Evolutionary conservation across 2,888 invertebrate species (phyloP).

Genomic region (Helobdella robusta): DNA sequence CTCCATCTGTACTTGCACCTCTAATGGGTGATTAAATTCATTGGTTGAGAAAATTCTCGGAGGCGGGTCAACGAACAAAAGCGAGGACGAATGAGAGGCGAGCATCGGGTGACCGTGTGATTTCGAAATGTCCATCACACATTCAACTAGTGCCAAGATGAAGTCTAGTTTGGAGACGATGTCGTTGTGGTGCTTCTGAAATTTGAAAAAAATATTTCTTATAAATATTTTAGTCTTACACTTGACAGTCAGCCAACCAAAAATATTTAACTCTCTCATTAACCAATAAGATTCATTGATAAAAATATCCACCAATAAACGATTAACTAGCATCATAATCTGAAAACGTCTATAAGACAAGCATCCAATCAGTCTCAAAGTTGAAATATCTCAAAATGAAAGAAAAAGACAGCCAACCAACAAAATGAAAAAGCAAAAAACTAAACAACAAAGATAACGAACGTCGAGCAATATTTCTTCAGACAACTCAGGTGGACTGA

Average conservation of each 20-base stretch:
- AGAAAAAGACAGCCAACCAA: no score
- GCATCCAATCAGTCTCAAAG: no score
- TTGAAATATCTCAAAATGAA: no score
- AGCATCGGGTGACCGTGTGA: slow-evolving; percentile 50
- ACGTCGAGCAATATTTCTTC: slow-evolving; percentile 59
- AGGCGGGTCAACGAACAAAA: slow-evolving; percentile 1
- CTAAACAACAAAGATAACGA: not conserved
- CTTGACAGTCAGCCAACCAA: no score
- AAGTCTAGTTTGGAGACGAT: slow-evolving; percentile 93
- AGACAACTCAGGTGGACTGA: slow-evolving; percentile 81
- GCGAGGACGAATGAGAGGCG: slow-evolving; percentile 36
- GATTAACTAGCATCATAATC: no score
- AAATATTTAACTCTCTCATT: no score
- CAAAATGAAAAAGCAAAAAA: no score
- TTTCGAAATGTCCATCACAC: slow-evolving; percentile 67
- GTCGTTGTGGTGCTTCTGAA: slow-evolving; percentile 33
- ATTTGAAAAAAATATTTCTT: no score
- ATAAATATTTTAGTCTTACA: no score
- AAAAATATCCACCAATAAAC: no score
- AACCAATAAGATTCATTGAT: no score
- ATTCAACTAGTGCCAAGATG: slow-evolving; percentile 85
- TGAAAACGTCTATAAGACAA: no score
- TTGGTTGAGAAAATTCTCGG: not conserved
- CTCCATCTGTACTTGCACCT: slow-evolving; percentile 53
- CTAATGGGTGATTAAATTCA: not conserved